These are phyloP conservation scores for Myanophis thanlyinensis DNA, from an alignment of 2,113 vertebrate species.

Conservation along the genomic window DNA sequence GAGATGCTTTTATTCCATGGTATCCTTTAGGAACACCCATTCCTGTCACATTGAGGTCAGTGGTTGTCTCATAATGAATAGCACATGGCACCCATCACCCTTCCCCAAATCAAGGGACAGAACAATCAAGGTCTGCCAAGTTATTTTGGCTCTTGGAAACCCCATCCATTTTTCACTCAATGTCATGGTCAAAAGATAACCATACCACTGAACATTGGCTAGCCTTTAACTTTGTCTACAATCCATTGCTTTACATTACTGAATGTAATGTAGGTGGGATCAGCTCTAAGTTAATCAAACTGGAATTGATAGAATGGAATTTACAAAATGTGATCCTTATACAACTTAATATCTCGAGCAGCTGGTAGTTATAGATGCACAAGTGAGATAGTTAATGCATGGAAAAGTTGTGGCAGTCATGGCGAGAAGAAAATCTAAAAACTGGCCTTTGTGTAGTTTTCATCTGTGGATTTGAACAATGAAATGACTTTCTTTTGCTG, in stretches of 20 bases:
- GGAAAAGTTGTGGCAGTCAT: background rate
- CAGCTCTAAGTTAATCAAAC: background rate
- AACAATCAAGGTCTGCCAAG: background rate
- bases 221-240: background rate
- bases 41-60: background rate
- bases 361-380: background rate
- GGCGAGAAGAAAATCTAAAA: background rate
- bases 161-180: background rate
- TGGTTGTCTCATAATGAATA: background rate
- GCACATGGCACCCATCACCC: background rate
- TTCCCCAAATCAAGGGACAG: background rate
- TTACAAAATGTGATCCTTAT: background rate
- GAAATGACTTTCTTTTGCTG: background rate
- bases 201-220: background rate
- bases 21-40: background rate
- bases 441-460: rapidly evolving
- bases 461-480: conserved; percentile 21
- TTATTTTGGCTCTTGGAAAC: background rate
- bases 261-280: background rate
- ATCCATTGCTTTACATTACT: too few relatives aligned
- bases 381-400: background rate
- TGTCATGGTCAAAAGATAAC: background rate
- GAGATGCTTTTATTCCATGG: too few relatives aligned
- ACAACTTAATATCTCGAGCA: background rate
- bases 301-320: background rate